Percentiles rank a stretch among this genome's conserved stretches.
Conservation (phyloP, 1,140 invertebrate species). For the Saxidomus purpurata region DNA sequence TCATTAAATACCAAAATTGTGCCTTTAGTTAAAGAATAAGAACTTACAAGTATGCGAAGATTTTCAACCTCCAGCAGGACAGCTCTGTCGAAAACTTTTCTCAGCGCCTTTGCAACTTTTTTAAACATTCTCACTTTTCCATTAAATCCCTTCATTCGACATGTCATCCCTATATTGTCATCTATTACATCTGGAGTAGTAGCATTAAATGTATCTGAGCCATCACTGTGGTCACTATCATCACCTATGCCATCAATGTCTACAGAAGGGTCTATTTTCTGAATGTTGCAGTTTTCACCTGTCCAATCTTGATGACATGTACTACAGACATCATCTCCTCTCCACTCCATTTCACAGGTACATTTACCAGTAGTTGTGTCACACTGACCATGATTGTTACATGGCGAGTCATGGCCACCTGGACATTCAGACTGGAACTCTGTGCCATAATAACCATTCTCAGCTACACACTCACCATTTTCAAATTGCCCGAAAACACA, state of each 20-base stretch:
- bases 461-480: slow-evolving; percentile 12
- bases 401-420: slow-evolving; percentile 38
- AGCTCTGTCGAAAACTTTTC: slow-evolving; percentile 1
- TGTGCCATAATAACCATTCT: slow-evolving; percentile 23
- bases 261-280: slow-evolving; percentile 9
- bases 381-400: slow-evolving; percentile 48
- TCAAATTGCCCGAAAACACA: slow-evolving; percentile 42
- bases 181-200: background rate
- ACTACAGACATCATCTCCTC: slow-evolving; percentile 50
- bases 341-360: slow-evolving; percentile 24
- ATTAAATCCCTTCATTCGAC: background rate
- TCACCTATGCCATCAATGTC: background rate
- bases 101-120: background rate
- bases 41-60: slow-evolving; percentile 52
- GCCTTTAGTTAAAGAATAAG: background rate
- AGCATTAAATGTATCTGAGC: background rate
- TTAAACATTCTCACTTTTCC: slow-evolving; percentile 45
- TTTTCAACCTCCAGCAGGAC: slow-evolving; percentile 41
- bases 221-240: background rate
- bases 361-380: slow-evolving; percentile 35
- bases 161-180: background rate
- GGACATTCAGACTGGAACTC: slow-evolving; percentile 33
- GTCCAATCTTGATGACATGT: slow-evolving; percentile 11
- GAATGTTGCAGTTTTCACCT: slow-evolving; percentile 33
- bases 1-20: too few species aligned